A percentile compares a stretch with the other conserved stretches of the same genome.
These are phyloP conservation scores for Anarhynchus alexandrinus DNA, from an alignment of 2,113 vertebrate species.

Conservation along the genomic window DNA sequence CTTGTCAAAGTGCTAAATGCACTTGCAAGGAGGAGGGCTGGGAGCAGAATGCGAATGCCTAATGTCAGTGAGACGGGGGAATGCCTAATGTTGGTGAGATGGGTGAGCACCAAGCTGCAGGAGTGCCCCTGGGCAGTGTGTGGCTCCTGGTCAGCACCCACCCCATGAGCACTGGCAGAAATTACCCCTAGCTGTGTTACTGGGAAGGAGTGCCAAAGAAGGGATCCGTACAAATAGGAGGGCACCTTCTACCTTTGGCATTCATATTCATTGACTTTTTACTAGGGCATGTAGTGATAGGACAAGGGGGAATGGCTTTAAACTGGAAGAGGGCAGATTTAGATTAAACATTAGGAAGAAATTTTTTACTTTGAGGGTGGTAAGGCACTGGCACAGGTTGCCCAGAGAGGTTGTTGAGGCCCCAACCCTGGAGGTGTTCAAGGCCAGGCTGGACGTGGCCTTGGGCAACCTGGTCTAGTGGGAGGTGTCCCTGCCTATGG, in stretches of 20 bases:
- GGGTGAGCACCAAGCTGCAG: neutral
- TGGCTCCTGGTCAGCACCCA: neutral
- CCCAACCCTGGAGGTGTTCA: too few species aligned
- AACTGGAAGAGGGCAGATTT: too few species aligned
- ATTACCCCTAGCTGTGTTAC: neutral
- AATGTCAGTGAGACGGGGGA: fast-evolving
- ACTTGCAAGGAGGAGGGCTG: neutral
- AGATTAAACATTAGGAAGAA: too few species aligned
- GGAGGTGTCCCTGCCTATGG: too few species aligned
- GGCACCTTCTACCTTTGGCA: neutral
- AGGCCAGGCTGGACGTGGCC: too few species aligned
- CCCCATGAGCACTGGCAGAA: neutral
- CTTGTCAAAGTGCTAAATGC: neutral
- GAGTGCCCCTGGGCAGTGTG: neutral
- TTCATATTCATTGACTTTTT: too few species aligned
- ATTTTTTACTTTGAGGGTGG: too few species aligned
- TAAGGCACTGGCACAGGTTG: too few species aligned
- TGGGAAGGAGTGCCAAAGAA: neutral
- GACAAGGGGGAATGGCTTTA: too few species aligned
- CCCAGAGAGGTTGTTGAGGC: too few species aligned
- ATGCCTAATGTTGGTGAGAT: neutral
- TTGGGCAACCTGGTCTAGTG: too few species aligned
- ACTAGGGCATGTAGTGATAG: too few species aligned
- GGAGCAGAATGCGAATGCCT: neutral
- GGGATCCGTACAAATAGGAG: fast-evolving